These are phyloP conservation scores for Nomada flava DNA, from an alignment of 2,888 invertebrate species.

Conservation along the genomic window DNA sequence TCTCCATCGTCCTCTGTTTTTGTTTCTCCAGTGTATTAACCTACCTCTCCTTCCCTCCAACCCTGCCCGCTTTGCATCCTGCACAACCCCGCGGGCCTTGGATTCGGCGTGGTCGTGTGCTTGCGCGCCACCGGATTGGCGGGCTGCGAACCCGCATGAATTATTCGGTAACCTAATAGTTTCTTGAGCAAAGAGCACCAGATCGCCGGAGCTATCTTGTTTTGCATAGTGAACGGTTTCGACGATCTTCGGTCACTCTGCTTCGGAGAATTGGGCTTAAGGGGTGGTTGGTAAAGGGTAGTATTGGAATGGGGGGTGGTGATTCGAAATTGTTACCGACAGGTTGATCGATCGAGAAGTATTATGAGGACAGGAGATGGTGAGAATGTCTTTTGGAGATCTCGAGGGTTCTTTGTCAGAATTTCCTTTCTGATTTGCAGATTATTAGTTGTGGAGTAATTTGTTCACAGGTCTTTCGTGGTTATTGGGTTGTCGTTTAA, in stretches of 20 bases:
- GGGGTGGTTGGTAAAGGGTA: not conserved
- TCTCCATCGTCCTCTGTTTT: not conserved
- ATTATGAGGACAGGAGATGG: too few relatives aligned
- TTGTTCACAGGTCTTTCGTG: not conserved
- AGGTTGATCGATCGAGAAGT: not conserved
- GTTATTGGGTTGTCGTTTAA: not conserved
- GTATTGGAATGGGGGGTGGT: not conserved
- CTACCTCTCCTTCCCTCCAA: constrained; percentile 17
- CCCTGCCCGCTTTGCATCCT: constrained; percentile 52
- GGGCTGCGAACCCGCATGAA: constrained; percentile 72
- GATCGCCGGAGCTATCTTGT: constrained; percentile 61
- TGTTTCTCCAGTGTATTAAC: constrained; percentile 15
- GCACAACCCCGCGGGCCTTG: constrained; percentile 64
- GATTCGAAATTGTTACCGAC: constrained; percentile 8
- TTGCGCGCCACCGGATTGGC: constrained; percentile 67
- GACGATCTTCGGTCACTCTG: constrained; percentile 6
- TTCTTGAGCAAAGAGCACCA: constrained; percentile 70
- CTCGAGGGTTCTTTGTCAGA: not conserved
- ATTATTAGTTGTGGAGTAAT: not conserved
- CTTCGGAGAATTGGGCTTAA: too few relatives aligned
- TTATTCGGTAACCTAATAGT: constrained; percentile 75
- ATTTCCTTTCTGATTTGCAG: not conserved
- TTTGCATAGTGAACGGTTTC: constrained; percentile 40
- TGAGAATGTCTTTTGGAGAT: not conserved
- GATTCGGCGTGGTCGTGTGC: constrained; percentile 64